Evolutionary conservation across 2,888 invertebrate genomes (phyloP).

Genomic region (Eugnorisma glareosa): DNA sequence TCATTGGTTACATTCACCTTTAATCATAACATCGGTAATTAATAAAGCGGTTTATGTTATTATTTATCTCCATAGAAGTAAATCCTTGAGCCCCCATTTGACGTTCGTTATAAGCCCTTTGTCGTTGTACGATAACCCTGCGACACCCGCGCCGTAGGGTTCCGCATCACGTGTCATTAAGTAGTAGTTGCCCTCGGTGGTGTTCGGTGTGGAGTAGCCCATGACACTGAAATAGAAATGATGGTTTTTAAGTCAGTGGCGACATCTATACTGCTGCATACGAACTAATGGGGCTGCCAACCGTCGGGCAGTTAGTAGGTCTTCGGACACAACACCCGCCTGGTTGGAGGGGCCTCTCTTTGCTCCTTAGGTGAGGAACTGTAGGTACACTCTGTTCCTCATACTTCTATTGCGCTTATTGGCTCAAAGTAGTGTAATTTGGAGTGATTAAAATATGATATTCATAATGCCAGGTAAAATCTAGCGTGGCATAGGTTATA

Average conservation of each 20-base stretch:
- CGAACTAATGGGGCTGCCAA: background rate
- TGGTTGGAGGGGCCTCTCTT: background rate
- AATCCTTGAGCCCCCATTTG: fast-evolving
- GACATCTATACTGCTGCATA: background rate
- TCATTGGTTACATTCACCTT: background rate
- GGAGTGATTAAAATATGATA: background rate
- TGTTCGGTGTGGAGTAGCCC: constrained; percentile 75
- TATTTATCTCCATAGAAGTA: background rate
- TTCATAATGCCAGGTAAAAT: background rate
- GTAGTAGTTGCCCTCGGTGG: constrained; percentile 75
- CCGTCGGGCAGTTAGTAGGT: background rate
- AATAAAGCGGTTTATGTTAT: background rate
- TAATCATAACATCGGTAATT: background rate
- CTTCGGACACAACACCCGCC: background rate
- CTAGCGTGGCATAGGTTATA: background rate
- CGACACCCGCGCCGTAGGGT: constrained; percentile 74
- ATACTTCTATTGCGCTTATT: background rate
- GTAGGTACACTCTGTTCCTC: background rate
- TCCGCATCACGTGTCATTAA: constrained; percentile 75
- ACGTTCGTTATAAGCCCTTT: background rate
- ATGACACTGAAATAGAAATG: constrained; percentile 75
- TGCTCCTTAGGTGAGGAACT: background rate
- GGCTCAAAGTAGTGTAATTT: background rate
- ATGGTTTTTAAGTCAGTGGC: background rate
- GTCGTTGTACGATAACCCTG: background rate